These are phyloP conservation scores for Athalia circularis DNA, from an alignment of 2,888 invertebrate genomes.

Conservation along the genomic window DNA sequence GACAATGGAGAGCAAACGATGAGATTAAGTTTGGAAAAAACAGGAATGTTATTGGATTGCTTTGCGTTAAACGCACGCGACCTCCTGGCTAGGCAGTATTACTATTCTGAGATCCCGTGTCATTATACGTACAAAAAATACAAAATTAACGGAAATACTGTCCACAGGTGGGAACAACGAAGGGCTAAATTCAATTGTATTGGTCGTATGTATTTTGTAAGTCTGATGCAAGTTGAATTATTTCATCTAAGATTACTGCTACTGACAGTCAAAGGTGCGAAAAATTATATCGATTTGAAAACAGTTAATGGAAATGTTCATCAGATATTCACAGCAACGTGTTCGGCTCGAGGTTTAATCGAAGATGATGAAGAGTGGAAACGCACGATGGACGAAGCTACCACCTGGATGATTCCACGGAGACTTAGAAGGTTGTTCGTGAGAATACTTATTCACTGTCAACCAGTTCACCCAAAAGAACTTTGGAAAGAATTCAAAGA, in stretches of 20 bases:
- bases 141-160: too few relatives aligned
- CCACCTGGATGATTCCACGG: conserved; percentile 55
- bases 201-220: too few relatives aligned
- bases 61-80: conserved; percentile 43
- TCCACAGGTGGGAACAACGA: too few relatives aligned
- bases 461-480: too few relatives aligned
- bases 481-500: too few relatives aligned
- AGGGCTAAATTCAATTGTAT: too few relatives aligned
- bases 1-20: conserved; percentile 58
- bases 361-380: conserved; percentile 62
- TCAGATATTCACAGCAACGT: conserved; percentile 57
- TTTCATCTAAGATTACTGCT: too few relatives aligned
- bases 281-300: conserved; percentile 59
- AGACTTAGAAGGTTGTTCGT: conserved; percentile 60
- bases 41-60: conserved; percentile 44
- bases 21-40: conserved; percentile 56
- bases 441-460: too few relatives aligned
- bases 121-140: too few relatives aligned
- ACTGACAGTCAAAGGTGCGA: conserved; percentile 61
- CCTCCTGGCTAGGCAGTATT: conserved; percentile 30
- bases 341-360: conserved; percentile 54
- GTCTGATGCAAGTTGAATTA: too few relatives aligned
- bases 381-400: conserved; percentile 57
- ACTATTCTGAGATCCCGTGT: conserved; percentile 42
- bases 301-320: conserved; percentile 55